These are phyloP conservation scores for Labeo catla DNA, from an alignment of 2,113 vertebrate genomes.

Conservation along the genomic window DNA sequence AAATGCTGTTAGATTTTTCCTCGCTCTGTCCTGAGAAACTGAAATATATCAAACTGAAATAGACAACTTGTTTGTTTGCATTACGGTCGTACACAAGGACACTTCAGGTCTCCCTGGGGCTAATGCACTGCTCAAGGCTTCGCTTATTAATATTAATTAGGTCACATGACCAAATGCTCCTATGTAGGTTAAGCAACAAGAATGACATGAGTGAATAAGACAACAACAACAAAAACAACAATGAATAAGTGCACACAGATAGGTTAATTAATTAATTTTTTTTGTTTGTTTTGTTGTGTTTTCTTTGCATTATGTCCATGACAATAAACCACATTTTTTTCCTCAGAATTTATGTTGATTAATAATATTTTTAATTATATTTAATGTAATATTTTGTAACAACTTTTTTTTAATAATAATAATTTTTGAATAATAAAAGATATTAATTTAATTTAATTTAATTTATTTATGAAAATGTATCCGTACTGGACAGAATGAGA, in stretches of 20 bases:
- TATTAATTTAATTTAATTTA: no score
- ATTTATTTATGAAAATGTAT: no score
- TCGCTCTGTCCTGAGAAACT: neutral
- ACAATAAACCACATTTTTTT: neutral
- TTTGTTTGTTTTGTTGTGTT: neutral
- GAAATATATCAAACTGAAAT: constrained; percentile 5
- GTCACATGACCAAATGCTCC: neutral
- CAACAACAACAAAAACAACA: no score
- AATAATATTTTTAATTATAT: no score
- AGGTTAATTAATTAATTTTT: neutral
- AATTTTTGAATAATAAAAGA: no score
- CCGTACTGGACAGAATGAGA: neutral
- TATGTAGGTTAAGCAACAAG: constrained; percentile 7
- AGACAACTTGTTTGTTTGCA: neutral
- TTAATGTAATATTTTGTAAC: no score
- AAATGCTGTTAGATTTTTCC: neutral
- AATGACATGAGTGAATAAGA: neutral
- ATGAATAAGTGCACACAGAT: neutral
- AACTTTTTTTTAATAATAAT: no score
- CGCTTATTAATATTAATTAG: neutral
- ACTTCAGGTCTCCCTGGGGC: neutral
- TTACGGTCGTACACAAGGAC: neutral
- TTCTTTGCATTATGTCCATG: neutral
- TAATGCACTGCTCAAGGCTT: neutral
- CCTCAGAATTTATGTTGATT: no score